A percentile compares a stretch with the other conserved stretches of the same genome.
Evolutionary conservation across 2,797 vertebrate species (phyloP).

Genomic region (Anguilla pacifica): DNA sequence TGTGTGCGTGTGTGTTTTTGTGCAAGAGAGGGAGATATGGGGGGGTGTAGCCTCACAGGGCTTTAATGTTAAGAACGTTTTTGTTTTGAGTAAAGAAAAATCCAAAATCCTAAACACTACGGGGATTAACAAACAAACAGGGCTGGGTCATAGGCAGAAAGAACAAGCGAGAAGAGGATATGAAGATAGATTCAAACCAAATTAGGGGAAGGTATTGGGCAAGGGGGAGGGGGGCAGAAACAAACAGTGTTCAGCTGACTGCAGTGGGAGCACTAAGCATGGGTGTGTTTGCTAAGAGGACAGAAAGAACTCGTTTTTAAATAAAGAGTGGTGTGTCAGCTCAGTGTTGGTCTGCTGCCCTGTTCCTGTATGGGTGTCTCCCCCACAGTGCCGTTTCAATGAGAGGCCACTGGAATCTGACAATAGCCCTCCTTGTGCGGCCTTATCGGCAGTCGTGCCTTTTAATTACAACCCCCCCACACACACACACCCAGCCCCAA

Average conservation of each 20-base stretch:
- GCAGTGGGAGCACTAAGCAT: constrained; percentile 64
- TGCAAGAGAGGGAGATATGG: background rate
- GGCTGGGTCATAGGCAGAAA: constrained; percentile 59
- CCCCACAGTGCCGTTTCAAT: constrained; percentile 15
- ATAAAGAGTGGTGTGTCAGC: constrained; percentile 26
- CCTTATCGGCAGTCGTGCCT: constrained; percentile 41
- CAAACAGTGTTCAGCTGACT: constrained; percentile 67
- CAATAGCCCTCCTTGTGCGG: constrained; percentile 47
- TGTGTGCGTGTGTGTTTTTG: constrained; percentile 49
- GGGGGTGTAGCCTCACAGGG: constrained; percentile 51
- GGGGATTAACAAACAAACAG: constrained; percentile 58
- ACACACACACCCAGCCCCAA: constrained; percentile 14
- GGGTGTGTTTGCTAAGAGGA: constrained; percentile 66
- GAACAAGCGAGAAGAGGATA: constrained; percentile 58
- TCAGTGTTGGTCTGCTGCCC: constrained; percentile 4
- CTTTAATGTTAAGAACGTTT: constrained; percentile 53
- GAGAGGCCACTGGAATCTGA: constrained; percentile 31
- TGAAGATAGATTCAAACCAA: constrained; percentile 69
- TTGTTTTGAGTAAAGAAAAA: constrained; percentile 39
- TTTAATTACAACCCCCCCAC: constrained; percentile 43
- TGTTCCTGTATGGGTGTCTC: background rate
- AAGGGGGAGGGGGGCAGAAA: constrained; percentile 60
- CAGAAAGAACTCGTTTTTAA: constrained; percentile 57
- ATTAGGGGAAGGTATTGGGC: constrained; percentile 73
- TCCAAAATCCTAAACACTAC: constrained; percentile 44